phyloP scores from a whole-genome alignment of 35 echinoderm and acorn worm genomes.

The Ptychodera flava region DNA sequence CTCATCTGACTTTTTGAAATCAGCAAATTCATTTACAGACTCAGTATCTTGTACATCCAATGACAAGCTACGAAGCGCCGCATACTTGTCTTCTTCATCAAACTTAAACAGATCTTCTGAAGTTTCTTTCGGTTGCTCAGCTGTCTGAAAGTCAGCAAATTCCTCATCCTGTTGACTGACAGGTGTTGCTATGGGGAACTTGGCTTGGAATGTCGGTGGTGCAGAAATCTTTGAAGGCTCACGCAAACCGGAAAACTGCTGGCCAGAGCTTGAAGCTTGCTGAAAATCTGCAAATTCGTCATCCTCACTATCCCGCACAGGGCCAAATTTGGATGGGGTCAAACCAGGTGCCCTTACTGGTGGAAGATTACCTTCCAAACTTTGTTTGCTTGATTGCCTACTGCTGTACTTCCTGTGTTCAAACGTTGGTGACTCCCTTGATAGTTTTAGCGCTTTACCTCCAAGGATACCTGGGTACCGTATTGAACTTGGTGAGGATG shows the following conservation, averaged over 20 bases:
- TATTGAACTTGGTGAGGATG: neutral
- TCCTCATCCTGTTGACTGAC: conserved; percentile 18
- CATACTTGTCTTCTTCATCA: conserved; percentile 35
- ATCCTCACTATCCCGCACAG: neutral
- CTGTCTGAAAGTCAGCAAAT: conserved; percentile 36
- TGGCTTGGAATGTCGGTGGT: neutral
- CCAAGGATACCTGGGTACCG: neutral
- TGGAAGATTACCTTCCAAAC: neutral
- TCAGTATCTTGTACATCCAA: neutral
- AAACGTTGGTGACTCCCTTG: neutral
- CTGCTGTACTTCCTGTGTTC: neutral
- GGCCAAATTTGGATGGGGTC: neutral
- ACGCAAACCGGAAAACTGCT: neutral
- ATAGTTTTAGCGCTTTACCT: neutral
- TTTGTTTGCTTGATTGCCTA: neutral
- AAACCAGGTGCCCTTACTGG: neutral
- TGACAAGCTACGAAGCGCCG: conserved; percentile 21
- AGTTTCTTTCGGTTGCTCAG: neutral
- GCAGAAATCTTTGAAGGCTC: neutral
- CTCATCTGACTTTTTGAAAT: too few species aligned
- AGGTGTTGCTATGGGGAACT: neutral
- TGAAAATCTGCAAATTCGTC: neutral
- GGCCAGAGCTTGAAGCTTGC: neutral
- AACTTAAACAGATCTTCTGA: neutral
- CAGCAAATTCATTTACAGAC: too few species aligned